Base-by-base conservation (phyloP, 2,888 invertebrate species). In the Merodon equestris region DNA sequence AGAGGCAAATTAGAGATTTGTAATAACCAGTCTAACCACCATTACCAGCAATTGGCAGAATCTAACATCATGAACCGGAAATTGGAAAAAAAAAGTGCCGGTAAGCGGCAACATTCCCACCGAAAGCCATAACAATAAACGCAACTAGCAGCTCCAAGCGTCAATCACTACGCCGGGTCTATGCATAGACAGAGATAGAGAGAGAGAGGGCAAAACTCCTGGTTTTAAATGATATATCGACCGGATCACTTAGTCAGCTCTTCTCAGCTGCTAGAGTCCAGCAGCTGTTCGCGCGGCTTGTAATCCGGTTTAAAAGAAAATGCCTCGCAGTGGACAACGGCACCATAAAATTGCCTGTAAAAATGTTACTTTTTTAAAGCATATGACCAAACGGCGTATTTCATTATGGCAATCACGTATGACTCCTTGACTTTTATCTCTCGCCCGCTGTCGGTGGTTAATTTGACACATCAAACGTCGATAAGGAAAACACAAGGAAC, bases 241-340 rank as follows among this genome's bases (percentile, higher is more conserved):
- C 79, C 79, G 54, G 79, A 73, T 77, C 79, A 79, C 68, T 74
- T 79, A 73, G 74, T 79, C 73, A 79, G 70, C 47, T 64, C 79
- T 64, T 73, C 68, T 68, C 60, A 27, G 48, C 58, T 57, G 44
- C 38, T n/a, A n/a, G n/a, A n/a, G n/a, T n/a, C n/a, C n/a, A n/a
- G n/a, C n/a, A n/a, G n/a, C n/a, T n/a, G n/a, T n/a, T n/a, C n/a
- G n/a, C n/a, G n/a, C n/a, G n/a, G 27, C 27, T 27, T 27, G 27
- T 27, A 72, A 77, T 53, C 77, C 53, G 67, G 73, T 77, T 77
- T 60, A 1, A 10, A 42, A 17, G 18, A 63, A n/a, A 42, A 15
- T 27, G 7, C 27, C 7, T 27, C 7, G 27, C 27, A 7, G 7
- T 27, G 27, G 3, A 27, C 27, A 27, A 27, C 27, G 27, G 2